Conservation (phyloP, 2,888 invertebrate genomes). For the Papilio demoleus region DNA sequence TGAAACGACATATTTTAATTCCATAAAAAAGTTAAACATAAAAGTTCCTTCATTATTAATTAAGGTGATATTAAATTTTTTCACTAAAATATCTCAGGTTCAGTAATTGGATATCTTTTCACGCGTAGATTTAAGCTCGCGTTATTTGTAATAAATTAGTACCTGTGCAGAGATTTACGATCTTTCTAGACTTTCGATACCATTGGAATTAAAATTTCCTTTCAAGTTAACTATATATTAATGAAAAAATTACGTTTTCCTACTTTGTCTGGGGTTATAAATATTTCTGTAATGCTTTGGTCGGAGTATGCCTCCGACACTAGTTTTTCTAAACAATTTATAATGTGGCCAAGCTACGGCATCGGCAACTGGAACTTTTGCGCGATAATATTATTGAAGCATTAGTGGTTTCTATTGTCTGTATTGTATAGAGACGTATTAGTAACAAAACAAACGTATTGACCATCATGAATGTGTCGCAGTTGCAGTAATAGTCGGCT, state of each 20-base stretch:
- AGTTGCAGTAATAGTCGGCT: neutral
- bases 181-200: conserved; percentile 11
- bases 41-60: neutral
- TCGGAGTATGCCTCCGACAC: no score
- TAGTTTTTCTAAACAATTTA: no score
- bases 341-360: no score
- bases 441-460: no score
- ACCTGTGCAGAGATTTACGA: conserved; percentile 28
- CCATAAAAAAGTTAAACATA: neutral
- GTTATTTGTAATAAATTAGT: conserved; percentile 30
- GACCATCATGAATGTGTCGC: neutral
- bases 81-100: conserved; percentile 2
- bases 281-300: no score
- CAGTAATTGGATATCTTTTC: conserved; percentile 33
- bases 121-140: neutral
- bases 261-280: no score
- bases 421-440: no score
- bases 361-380: no score
- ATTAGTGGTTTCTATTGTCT: no score
- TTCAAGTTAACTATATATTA: neutral
- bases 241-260: neutral
- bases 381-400: no score
- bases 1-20: no score
- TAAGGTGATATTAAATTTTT: neutral
- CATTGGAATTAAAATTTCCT: conserved; percentile 5